A percentile compares a stretch with the other conserved stretches of the same genome.
Conservation (phyloP, 1,140 invertebrate species). For the Aphaenogaster floridana region DNA sequence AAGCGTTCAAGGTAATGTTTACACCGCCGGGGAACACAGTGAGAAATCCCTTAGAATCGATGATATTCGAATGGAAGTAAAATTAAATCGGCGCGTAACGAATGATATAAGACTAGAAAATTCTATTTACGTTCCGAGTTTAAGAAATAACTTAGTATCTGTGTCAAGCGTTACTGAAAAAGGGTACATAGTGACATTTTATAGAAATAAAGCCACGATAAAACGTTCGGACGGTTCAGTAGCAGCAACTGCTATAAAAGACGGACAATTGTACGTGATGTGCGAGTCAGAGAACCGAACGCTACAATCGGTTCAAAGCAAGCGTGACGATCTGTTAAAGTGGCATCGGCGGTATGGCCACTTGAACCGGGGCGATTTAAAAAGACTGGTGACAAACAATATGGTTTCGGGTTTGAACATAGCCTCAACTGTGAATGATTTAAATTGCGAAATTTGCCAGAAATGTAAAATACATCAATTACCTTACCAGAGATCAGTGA, state of each 20-base stretch:
- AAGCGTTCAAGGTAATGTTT: not conserved
- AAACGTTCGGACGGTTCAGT: not conserved
- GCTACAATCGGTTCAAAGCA: conserved; percentile 69
- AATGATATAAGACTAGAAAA: conserved; percentile 36
- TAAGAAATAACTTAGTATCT: conserved; percentile 54
- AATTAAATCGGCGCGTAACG: not conserved
- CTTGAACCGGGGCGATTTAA: not conserved
- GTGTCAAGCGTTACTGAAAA: conserved; percentile 49
- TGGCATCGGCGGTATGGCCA: not conserved
- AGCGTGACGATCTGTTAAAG: not conserved
- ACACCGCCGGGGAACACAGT: not conserved
- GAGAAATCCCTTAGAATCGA: not conserved
- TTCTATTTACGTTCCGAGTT: conserved; percentile 47
- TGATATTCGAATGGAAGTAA: not conserved
- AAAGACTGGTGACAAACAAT: not conserved
- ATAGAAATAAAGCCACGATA: not conserved
- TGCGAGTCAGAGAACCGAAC: conserved; percentile 75
- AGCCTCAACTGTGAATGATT: not conserved
- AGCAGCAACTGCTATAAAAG: not conserved
- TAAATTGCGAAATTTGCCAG: not conserved
- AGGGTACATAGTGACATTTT: conserved; percentile 11
- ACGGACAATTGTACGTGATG: conserved; percentile 62
- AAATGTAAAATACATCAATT: not conserved
- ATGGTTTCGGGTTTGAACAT: not conserved
- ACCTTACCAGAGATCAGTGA: not conserved